Evolutionary conservation across 2,888 invertebrate genomes (phyloP).

Genomic region (Anoplius nigerrimus): DNA sequence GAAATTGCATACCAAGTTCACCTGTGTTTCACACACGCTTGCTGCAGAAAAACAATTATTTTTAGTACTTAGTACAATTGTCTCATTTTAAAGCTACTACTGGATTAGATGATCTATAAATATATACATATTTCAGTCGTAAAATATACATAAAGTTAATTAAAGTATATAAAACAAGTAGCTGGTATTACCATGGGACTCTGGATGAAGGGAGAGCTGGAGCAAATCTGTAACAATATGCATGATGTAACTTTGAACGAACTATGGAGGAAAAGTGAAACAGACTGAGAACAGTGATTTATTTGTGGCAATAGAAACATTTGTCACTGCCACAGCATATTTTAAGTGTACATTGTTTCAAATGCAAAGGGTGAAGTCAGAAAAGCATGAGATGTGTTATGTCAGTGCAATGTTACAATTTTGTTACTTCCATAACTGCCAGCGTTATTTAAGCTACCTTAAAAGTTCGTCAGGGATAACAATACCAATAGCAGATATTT

Average conservation of each 20-base stretch:
- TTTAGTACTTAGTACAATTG: constrained; percentile 1
- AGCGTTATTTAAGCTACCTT: neutral
- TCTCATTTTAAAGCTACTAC: neutral
- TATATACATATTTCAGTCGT: neutral
- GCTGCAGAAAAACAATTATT: neutral
- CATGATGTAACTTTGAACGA: too few relatives aligned
- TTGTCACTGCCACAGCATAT: too few relatives aligned
- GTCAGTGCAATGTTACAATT: constrained; percentile 8
- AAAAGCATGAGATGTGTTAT: constrained; percentile 4
- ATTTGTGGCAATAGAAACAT: too few relatives aligned
- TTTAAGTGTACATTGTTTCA: too few relatives aligned
- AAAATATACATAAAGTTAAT: neutral
- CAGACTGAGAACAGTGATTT: too few relatives aligned
- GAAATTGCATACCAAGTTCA: neutral
- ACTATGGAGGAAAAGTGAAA: too few relatives aligned
- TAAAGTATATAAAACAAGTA: neutral
- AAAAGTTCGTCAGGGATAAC: neutral
- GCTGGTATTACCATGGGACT: constrained; percentile 60
- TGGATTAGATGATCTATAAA: neutral
- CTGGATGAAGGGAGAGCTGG: constrained; percentile 57
- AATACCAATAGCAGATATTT: neutral
- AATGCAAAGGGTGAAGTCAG: too few relatives aligned
- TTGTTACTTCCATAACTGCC: constrained; percentile 1
- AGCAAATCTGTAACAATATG: constrained; percentile 54
- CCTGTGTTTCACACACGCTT: neutral